Percentiles rank a stretch among this genome's conserved stretches.
Evolutionary conservation across 2,113 vertebrate species (phyloP).

Genomic region (Cepphus grylle): DNA sequence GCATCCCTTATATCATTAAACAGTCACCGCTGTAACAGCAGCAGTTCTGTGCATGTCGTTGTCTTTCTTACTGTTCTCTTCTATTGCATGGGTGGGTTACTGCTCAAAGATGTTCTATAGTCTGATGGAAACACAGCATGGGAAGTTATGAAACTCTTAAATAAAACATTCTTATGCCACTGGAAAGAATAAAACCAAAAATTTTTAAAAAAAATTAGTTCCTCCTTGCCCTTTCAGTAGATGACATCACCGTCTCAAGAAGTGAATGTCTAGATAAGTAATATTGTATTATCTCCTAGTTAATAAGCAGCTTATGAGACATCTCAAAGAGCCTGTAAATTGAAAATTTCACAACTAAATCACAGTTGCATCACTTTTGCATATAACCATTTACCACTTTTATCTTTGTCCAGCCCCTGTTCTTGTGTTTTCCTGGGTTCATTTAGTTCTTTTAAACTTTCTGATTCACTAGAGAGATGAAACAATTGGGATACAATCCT

Average conservation of each 20-base stretch:
- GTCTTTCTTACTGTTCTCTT: neutral
- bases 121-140: neutral
- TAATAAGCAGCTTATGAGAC: neutral
- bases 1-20: neutral
- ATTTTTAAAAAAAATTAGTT: neutral
- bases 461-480: neutral
- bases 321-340: neutral
- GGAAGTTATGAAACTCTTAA: neutral
- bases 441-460: neutral
- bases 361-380: neutral
- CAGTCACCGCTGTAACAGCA: neutral
- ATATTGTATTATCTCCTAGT: neutral
- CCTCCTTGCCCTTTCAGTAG: neutral
- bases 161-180: neutral
- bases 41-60: neutral
- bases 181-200: neutral
- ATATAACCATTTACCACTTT: neutral
- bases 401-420: neutral
- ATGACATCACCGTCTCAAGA: neutral
- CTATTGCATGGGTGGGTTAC: accelerated
- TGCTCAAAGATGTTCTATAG: neutral
- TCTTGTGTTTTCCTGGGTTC: neutral
- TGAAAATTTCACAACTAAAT: neutral
- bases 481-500: neutral
- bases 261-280: neutral